A percentile compares a stretch with the other conserved stretches of the same genome.
These are phyloP conservation scores for Chloropsis hardwickii DNA, from an alignment of 2,113 vertebrate genomes.

Conservation along the genomic window DNA sequence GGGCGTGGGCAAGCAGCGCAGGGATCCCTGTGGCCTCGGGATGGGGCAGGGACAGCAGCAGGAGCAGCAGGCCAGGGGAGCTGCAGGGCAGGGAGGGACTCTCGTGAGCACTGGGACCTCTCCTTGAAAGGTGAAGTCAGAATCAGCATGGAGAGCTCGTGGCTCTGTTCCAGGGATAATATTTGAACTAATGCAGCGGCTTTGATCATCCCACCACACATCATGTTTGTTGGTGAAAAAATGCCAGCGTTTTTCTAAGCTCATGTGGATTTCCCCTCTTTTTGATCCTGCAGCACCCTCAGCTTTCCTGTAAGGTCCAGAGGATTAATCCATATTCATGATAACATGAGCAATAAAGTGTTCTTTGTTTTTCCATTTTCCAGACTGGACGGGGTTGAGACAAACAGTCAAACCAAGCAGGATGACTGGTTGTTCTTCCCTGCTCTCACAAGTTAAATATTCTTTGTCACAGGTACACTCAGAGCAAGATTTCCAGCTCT, in stretches of 20 bases:
- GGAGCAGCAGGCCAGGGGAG: neutral
- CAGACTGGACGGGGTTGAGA: neutral
- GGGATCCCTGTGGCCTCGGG: rapidly evolving
- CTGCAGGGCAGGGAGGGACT: neutral
- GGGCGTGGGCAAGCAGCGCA: rapidly evolving
- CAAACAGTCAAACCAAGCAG: neutral
- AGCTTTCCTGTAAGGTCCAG: neutral
- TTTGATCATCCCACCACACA: neutral
- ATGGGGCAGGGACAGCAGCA: neutral
- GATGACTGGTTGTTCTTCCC: neutral
- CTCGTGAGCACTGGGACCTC: neutral
- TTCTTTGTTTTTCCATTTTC: neutral
- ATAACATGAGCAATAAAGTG: neutral
- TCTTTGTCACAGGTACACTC: neutral
- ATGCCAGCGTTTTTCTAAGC: neutral
- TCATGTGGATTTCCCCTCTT: neutral
- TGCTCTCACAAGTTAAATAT: neutral
- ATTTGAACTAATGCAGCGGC: neutral
- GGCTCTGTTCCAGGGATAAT: neutral
- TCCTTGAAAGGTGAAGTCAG: neutral
- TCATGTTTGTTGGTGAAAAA: neutral
- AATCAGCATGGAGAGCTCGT: neutral
- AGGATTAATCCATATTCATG: neutral
- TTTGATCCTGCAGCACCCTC: neutral
- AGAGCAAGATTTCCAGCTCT: neutral